A percentile compares a stretch with the other conserved stretches of the same genome.
phyloP scores from a whole-genome alignment of 1,140 invertebrate genomes.

The Saxidomus purpurata region DNA sequence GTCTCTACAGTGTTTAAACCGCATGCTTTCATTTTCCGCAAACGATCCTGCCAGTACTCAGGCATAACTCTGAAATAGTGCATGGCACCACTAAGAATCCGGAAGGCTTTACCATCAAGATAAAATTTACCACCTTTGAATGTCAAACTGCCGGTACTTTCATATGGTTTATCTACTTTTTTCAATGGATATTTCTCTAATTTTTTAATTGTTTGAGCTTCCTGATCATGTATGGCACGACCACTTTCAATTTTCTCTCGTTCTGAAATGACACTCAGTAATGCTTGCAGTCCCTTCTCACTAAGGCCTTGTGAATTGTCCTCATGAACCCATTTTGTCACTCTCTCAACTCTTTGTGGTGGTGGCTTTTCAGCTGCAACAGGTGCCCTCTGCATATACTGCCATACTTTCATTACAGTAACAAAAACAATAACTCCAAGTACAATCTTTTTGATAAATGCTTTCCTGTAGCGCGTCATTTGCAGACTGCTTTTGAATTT shows the following conservation, averaged over 20 bases:
- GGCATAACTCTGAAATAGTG: constrained; percentile 88
- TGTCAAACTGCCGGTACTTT: constrained; percentile 73
- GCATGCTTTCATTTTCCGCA: constrained; percentile 88
- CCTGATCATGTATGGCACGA: not conserved
- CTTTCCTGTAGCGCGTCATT: not conserved
- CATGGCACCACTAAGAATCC: constrained; percentile 87
- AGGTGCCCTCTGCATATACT: not conserved
- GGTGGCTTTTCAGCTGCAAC: not conserved
- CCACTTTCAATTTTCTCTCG: not conserved
- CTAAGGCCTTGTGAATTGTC: constrained; percentile 41
- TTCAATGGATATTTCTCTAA: not conserved
- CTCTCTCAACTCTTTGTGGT: not conserved
- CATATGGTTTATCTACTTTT: constrained; percentile 54
- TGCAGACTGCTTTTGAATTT: not conserved
- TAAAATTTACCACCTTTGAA: constrained; percentile 80
- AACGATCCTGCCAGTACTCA: constrained; percentile 87
- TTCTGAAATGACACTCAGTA: constrained; percentile 4
- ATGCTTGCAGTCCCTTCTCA: not conserved
- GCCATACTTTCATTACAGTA: not conserved
- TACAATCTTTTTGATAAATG: not conserved
- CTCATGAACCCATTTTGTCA: constrained; percentile 22
- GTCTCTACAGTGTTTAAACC: constrained; percentile 88
- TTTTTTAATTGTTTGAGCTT: not conserved
- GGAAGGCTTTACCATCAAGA: constrained; percentile 79
- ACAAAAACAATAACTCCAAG: not conserved